phyloP scores from a whole-genome alignment of 2,888 invertebrate genomes.

The Agrilus cyanescens region DNA sequence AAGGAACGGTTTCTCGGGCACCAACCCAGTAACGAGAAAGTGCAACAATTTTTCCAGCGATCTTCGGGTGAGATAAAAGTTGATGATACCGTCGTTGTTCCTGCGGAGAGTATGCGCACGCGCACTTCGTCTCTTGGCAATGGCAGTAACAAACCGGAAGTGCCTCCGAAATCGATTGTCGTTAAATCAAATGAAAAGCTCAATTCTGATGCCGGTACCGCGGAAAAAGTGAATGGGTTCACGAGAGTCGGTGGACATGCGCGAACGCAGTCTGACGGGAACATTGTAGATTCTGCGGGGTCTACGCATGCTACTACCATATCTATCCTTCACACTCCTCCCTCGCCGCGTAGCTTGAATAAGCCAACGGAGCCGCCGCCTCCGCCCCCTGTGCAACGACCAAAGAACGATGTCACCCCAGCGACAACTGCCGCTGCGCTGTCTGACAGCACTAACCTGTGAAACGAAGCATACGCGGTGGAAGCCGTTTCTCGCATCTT shows the following conservation, averaged over 20 bases:
- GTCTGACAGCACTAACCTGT: conserved; percentile 32
- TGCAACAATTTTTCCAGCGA: conserved; percentile 11
- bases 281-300: conserved; percentile 28
- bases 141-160: conserved; percentile 21
- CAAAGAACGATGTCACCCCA: conserved; percentile 10
- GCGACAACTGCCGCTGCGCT: conserved; percentile 16
- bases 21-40: conserved; percentile 14
- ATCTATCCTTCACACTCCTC: conserved; percentile 22
- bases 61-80: conserved; percentile 23
- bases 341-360: conserved; percentile 29
- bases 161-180: conserved; percentile 27
- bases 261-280: conserved; percentile 36
- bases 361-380: conserved; percentile 36
- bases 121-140: conserved; percentile 17
- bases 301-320: conserved; percentile 7
- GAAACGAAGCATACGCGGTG: conserved; percentile 23
- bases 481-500: conserved; percentile 4
- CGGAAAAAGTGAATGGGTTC: conserved; percentile 24
- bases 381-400: conserved; percentile 26
- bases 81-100: conserved; percentile 26
- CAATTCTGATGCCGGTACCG: conserved; percentile 11
- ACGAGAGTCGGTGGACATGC: conserved; percentile 29
- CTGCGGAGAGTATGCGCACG: conserved; percentile 14
- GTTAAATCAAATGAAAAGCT: conserved; percentile 23
- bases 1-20: conserved; percentile 33